phyloP scores from a whole-genome alignment of 2,797 vertebrate species.

The Sebastes dallii region DNA sequence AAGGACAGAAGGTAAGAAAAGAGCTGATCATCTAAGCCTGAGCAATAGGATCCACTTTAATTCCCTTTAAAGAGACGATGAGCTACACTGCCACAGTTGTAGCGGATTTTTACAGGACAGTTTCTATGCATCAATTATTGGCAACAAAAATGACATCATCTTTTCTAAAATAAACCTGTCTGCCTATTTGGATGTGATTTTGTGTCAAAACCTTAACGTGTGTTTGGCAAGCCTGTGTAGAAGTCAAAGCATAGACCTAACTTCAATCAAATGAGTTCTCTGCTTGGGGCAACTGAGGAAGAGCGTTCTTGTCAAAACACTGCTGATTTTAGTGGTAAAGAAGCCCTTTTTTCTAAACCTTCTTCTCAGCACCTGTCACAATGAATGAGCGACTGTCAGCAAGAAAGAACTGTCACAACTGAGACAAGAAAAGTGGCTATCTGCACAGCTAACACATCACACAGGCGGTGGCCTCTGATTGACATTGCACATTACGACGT shows the following conservation, averaged over 20 bases:
- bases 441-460: conserved; percentile 51
- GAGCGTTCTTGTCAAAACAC: conserved; percentile 67
- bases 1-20: neutral
- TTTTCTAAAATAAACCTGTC: conserved; percentile 38
- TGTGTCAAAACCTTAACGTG: conserved; percentile 13
- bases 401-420: conserved; percentile 57
- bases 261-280: conserved; percentile 50
- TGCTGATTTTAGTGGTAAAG: conserved; percentile 54
- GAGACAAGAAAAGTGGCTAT: conserved; percentile 64
- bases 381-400: conserved; percentile 59
- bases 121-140: conserved; percentile 14
- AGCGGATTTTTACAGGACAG: neutral
- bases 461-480: conserved; percentile 49
- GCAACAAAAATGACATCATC: conserved; percentile 45
- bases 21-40: neutral
- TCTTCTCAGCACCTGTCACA: conserved; percentile 67
- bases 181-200: conserved; percentile 31
- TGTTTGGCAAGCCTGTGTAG: conserved; percentile 9
- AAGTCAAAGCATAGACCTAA: conserved; percentile 42
- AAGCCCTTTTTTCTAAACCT: conserved; percentile 36
- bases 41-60: conserved; percentile 8
- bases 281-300: conserved; percentile 50
- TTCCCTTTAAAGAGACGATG: conserved; percentile 27
- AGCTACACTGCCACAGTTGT: neutral
- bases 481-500: conserved; percentile 57